Percentiles rank a stretch among this genome's conserved stretches.
These are phyloP conservation scores for Neosilurus mollespiculum DNA, from an alignment of 2,797 vertebrate species.

Conservation along the genomic window DNA sequence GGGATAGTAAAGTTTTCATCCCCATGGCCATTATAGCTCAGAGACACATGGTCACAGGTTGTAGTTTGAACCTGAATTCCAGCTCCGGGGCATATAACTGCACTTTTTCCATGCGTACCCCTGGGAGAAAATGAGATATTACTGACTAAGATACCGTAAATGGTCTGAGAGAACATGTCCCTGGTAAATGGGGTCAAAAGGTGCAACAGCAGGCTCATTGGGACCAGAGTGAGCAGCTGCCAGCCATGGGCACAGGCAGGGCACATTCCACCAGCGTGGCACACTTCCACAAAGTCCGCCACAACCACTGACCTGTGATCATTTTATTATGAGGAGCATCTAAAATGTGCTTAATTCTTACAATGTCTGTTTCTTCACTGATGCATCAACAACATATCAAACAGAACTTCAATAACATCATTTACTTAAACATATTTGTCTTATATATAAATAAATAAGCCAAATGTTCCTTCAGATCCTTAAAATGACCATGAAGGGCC, in stretches of 20 bases:
- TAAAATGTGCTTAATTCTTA: background rate
- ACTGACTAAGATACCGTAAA: slow-evolving; percentile 20
- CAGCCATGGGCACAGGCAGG: slow-evolving; percentile 45
- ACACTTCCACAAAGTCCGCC: slow-evolving; percentile 18
- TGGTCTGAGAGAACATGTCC: background rate
- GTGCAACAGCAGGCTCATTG: slow-evolving; percentile 35
- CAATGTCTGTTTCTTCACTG: background rate
- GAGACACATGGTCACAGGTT: background rate
- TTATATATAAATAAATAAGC: background rate
- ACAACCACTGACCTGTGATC: slow-evolving; percentile 40
- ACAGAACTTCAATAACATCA: background rate
- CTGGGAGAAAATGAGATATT: slow-evolving; percentile 24
- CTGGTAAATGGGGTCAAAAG: slow-evolving; percentile 26
- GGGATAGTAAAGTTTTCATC: background rate
- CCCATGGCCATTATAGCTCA: background rate
- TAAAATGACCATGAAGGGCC: slow-evolving; percentile 6
- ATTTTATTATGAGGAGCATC: background rate
- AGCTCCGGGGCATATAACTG: background rate
- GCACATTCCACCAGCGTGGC: slow-evolving; percentile 58
- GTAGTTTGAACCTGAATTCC: background rate
- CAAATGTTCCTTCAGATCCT: background rate
- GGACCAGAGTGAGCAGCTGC: slow-evolving; percentile 64
- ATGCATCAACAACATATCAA: background rate
- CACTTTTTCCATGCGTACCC: background rate
- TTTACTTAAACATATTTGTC: background rate